These are phyloP conservation scores for Leuciscus idus DNA, from an alignment of 2,113 vertebrate species.

Conservation along the genomic window DNA sequence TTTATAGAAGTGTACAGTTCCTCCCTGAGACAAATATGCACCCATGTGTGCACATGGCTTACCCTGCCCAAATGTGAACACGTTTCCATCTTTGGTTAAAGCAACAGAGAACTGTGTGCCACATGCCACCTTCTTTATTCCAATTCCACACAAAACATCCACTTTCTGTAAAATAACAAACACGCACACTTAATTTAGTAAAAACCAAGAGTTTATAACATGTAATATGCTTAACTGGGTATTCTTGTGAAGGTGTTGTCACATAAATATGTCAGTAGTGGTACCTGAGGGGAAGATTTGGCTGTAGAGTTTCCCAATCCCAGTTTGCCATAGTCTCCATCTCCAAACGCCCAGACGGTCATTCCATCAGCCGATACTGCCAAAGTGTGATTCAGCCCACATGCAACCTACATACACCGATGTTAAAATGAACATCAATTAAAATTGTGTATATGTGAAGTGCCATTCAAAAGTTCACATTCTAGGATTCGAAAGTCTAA, in stretches of 20 bases:
- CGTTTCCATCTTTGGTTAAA: conserved; percentile 76
- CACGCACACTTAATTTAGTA: not conserved
- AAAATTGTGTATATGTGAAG: not conserved
- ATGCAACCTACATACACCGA: conserved; percentile 74
- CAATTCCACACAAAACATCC: conserved; percentile 79
- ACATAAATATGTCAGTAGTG: not conserved
- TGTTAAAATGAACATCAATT: not conserved
- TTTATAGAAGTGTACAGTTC: not conserved
- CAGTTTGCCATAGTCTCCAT: conserved; percentile 82
- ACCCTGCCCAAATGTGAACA: conserved; percentile 84
- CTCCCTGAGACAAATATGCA: not conserved
- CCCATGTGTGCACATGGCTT: conserved; percentile 9
- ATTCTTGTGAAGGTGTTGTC: not conserved
- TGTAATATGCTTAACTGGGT: not conserved
- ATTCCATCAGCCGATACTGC: conserved; percentile 78
- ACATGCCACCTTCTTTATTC: conserved; percentile 79
- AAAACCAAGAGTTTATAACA: not conserved
- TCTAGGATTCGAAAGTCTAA: not conserved
- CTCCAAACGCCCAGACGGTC: conserved; percentile 81
- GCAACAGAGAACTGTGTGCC: conserved; percentile 83
- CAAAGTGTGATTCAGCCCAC: conserved; percentile 82
- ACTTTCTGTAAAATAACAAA: conserved; percentile 73
- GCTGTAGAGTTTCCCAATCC: conserved; percentile 79
- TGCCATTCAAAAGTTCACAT: not conserved
- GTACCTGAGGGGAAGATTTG: conserved; percentile 81